These are phyloP conservation scores for Scleropages formosus DNA, from an alignment of 2,797 vertebrate species.

Conservation along the genomic window DNA sequence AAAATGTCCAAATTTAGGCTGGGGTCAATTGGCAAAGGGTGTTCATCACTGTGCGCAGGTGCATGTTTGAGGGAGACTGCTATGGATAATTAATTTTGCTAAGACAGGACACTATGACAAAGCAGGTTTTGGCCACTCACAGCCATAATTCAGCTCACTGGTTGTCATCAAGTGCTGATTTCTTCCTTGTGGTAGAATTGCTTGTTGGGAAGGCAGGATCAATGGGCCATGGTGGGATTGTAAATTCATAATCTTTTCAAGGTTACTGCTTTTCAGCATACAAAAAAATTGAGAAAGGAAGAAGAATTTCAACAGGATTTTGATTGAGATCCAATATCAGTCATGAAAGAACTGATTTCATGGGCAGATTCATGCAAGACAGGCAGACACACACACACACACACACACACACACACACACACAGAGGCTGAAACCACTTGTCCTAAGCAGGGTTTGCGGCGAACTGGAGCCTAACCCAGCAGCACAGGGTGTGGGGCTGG, in stretches of 20 bases:
- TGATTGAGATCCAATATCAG: not conserved
- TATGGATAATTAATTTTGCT: not conserved
- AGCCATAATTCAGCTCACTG: not conserved
- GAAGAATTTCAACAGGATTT: not conserved
- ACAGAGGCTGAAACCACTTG: too few species aligned
- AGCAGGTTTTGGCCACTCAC: not conserved
- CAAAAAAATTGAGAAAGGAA: not conserved
- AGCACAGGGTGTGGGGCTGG: too few species aligned
- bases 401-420: too few species aligned
- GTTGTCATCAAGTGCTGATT: not conserved
- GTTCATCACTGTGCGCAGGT: not conserved
- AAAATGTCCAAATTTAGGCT: not conserved
- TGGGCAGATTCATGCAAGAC: not conserved
- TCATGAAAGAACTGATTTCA: not conserved
- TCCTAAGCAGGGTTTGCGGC: too few species aligned
- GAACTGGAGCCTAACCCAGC: too few species aligned
- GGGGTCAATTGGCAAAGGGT: not conserved
- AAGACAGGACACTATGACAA: not conserved
- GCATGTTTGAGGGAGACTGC: not conserved
- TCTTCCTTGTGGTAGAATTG: not conserved
- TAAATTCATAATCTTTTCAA: conserved; percentile 1
- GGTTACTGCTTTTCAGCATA: not conserved
- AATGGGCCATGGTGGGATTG: not conserved
- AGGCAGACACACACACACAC: too few species aligned
- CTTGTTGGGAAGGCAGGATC: too few species aligned